These are phyloP conservation scores for Dryobotodes eremita DNA, from an alignment of 2,888 invertebrate species.

Conservation along the genomic window DNA sequence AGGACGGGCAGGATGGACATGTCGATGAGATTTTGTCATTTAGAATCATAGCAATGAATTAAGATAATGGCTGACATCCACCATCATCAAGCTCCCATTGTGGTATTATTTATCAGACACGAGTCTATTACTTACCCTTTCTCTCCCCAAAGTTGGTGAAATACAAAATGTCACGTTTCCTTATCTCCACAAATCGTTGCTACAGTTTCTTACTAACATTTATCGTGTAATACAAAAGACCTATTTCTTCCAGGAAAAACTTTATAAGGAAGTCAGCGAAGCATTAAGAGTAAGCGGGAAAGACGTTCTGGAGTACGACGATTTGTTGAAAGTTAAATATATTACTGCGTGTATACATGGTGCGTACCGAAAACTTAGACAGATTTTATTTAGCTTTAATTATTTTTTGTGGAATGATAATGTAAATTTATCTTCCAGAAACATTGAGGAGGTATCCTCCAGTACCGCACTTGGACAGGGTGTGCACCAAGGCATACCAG, in stretches of 20 bases:
- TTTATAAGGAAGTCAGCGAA: conserved; percentile 78
- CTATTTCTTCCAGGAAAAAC: conserved; percentile 76
- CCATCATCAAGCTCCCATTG: neutral
- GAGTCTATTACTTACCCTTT: neutral
- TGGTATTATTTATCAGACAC: neutral
- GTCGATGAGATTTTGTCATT: no score
- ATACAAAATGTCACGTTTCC: conserved; percentile 10
- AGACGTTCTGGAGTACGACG: conserved; percentile 80
- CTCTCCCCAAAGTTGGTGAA: neutral
- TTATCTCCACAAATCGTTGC: neutral
- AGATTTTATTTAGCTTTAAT: no score
- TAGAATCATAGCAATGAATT: conserved; percentile 5
- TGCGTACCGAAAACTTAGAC: conserved; percentile 52
- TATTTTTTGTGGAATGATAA: neutral
- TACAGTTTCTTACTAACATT: conserved; percentile 34
- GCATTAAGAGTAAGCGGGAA: conserved; percentile 75
- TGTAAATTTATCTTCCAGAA: conserved; percentile 71
- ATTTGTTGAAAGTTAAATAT: conserved; percentile 80
- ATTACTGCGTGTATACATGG: conserved; percentile 81
- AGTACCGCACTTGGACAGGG: conserved; percentile 77
- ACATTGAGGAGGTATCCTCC: conserved; percentile 81
- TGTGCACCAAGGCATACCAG: conserved; percentile 75
- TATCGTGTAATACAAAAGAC: conserved; percentile 26
- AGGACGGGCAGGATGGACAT: no score
- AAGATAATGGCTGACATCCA: conserved; percentile 11